Conservation (phyloP, 2,113 vertebrate species). For the Pholis gunnellus region DNA sequence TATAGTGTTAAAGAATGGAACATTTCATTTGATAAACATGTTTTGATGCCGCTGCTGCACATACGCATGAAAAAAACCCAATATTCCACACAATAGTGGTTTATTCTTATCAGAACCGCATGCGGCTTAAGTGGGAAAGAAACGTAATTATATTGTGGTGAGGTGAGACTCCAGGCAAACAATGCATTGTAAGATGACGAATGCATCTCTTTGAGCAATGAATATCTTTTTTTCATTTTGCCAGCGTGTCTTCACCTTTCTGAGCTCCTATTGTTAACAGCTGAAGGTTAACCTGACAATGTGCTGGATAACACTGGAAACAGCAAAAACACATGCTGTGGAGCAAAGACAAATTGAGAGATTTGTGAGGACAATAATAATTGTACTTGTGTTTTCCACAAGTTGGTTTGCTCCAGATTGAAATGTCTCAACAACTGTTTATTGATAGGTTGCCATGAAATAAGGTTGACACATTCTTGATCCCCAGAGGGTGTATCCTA, state of each 20-base stretch:
- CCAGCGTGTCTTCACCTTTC: constrained; percentile 30
- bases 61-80: background rate
- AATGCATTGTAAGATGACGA: constrained; percentile 37
- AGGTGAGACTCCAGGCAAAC: constrained; percentile 33
- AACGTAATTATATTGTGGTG: constrained; percentile 31
- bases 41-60: constrained; percentile 33
- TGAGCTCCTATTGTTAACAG: constrained; percentile 23
- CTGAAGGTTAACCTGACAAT: constrained; percentile 13
- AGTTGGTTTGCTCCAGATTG: background rate
- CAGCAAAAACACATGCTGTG: background rate
- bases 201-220: constrained; percentile 27
- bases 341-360: background rate
- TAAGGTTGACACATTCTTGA: too few species aligned
- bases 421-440: background rate
- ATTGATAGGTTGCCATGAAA: background rate
- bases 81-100: constrained; percentile 5
- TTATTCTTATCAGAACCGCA: constrained; percentile 26
- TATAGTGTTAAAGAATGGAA: background rate
- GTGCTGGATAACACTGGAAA: constrained; percentile 2
- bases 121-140: constrained; percentile 18
- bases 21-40: constrained; percentile 33
- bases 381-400: too few species aligned
- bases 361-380: background rate
- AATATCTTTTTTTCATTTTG: constrained; percentile 45
- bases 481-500: background rate